Base-by-base conservation (phyloP, 2,888 invertebrate species). In the Rhagium mordax region DNA sequence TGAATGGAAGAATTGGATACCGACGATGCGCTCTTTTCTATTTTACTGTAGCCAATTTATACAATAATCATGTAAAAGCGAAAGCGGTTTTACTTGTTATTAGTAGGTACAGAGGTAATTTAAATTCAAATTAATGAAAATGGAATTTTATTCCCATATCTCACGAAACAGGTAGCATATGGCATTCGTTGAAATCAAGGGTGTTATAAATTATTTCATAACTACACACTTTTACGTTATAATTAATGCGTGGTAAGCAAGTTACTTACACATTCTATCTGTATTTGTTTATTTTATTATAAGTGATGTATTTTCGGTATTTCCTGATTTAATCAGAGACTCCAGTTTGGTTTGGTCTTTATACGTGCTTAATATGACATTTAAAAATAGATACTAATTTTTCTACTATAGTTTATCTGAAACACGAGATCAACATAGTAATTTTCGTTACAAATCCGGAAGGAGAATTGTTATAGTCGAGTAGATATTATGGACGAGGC, bases 21-120 rank as follows among this genome's bases (percentile, higher is more conserved):
- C 13, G 1, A 41, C 13, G 3, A 5, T 1, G n/a, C 41, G n/a
- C 6, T n/a, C 33, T 33, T 13, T 13, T 13, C 33, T 33, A 47
- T 41, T 21, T 62, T 8, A 62, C 33, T 27, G 16, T 59, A 18
- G 29, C 29, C 1, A 24, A 59, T 33, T 59, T 59, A 59, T 33
- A 27, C 16, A n/a, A n/a, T 16, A 3, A 29, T 16, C 29, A 18
- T 59, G 59, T 16, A 41, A 24, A 10, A 29, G 59, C 59, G 59
- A 59, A 59, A 59, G 59, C 29, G 27, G 59, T 59, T 59, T 33
- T 55, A 21, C 55, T 55, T 24, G 55, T 55, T 51, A 16, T 24
- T 59, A 29, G 29, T 13, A 41, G 41, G 41, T 41, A 41, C 41
- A 41, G 1, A 18, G n/a, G 59, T 8, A 33, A 27, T 59, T 59